Base-by-base conservation (phyloP, 2,888 invertebrate genomes). In the Mythimna lalbum region DNA sequence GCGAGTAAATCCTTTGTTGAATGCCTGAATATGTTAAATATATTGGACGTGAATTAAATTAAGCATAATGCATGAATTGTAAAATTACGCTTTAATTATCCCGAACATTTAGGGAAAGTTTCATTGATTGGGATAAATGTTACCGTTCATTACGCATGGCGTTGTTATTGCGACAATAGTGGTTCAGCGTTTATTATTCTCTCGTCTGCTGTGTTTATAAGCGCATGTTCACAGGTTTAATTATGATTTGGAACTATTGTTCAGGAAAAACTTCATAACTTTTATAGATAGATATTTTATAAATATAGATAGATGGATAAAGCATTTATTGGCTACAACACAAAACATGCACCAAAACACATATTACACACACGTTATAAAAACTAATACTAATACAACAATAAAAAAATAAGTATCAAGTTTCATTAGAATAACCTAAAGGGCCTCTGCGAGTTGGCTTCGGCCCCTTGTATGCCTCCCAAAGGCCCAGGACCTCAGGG, bases 21-120 rank as follows among this genome's bases (percentile, higher is more conserved):
- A 53, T 57, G 21, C 9, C 14, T 36, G 60, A 78, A 31, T 78
- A 57, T 57, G 64, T 64, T 65, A 56, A 56, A 61, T 72, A 63
- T 53, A 61, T 69, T 55, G 59, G 27, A 60, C 39, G 27, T 60
- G 21, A 52, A 78, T 71, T 63, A 55, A 71, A 78, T 71, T 47
- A 52, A 70, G 47, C 78, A 59, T 53, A 52, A 56, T 61, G 57
- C n/a, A 53, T 39, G 60, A 33, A 73, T 49, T 73, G 61, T 73
- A 19, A 52, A 78, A 73, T 73, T 57, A 49, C 63, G 49, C 49
- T 63, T 63, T 78, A 72, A 72, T 75, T 75, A 72, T 63, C 23
- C 23, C 33, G 17, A 17, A 49, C 49, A 71, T 71, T 75, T 60
- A 71, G 72, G 49, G 47, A 33, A 63, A 63, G 47, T 75, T 71